A percentile compares a stretch with the other conserved stretches of the same genome.
Evolutionary conservation across 2,888 invertebrate species (phyloP).

Genomic region (Heterodera filipjevi): DNA sequence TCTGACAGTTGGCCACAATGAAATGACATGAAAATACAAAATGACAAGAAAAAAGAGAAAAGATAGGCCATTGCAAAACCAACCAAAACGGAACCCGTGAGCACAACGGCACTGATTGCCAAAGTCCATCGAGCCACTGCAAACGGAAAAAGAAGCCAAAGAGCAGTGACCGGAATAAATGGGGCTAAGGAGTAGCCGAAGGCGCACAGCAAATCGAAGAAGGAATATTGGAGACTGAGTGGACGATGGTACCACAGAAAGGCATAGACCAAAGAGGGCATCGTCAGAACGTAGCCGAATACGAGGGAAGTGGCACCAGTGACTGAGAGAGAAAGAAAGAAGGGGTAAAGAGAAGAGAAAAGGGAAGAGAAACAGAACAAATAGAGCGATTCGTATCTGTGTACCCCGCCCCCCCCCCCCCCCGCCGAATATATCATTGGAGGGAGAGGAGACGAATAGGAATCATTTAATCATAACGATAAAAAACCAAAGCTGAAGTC

Average conservation of each 20-base stretch:
- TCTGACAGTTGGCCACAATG: slow-evolving; percentile 78
- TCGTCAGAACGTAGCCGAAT: slow-evolving; percentile 82
- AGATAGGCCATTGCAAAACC: not conserved
- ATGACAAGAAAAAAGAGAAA: too few relatives aligned
- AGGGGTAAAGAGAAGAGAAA: not conserved
- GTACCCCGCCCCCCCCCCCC: too few relatives aligned
- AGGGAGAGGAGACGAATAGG: too few relatives aligned
- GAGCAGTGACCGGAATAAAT: slow-evolving; percentile 85
- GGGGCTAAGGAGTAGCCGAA: slow-evolving; percentile 85
- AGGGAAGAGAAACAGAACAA: slow-evolving; percentile 64
- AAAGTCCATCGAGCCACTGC: slow-evolving; percentile 85
- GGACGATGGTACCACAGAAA: slow-evolving; percentile 79
- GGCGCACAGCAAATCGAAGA: slow-evolving; percentile 86
- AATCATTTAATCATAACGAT: not conserved
- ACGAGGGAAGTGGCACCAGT: slow-evolving; percentile 89
- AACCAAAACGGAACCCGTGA: slow-evolving; percentile 82
- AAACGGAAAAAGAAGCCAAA: slow-evolving; percentile 84
- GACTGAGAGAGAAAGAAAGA: slow-evolving; percentile 70
- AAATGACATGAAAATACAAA: slow-evolving; percentile 70
- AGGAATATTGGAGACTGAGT: slow-evolving; percentile 67
- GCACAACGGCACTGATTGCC: slow-evolving; percentile 78
- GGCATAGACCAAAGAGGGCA: slow-evolving; percentile 83
- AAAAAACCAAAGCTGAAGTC: slow-evolving; percentile 39
- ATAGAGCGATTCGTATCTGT: too few relatives aligned
- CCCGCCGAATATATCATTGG: too few relatives aligned